Evolutionary conservation across 2,888 invertebrate species (phyloP).

Genomic region (Leptinotarsa peninsularis): DNA sequence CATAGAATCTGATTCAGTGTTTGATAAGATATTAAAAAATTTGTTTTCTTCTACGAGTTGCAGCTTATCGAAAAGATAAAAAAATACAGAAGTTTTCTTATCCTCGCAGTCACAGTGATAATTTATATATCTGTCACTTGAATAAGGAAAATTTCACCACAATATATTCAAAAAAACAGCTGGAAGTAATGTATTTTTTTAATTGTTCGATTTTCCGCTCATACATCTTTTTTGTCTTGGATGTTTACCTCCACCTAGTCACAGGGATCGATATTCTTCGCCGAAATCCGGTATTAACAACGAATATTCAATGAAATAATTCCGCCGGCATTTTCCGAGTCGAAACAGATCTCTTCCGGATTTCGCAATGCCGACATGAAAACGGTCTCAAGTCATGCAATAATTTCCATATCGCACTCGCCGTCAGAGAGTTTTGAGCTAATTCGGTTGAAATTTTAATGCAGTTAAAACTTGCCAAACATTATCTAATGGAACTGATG

Average conservation of each 20-base stretch:
- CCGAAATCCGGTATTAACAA: neutral
- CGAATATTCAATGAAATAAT: neutral
- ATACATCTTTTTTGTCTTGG: too few species aligned
- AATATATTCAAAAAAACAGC: too few species aligned
- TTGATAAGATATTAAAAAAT: too few species aligned
- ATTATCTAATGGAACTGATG: constrained; percentile 35
- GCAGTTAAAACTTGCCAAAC: constrained; percentile 31
- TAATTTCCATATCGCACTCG: constrained; percentile 16
- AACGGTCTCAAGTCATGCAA: constrained; percentile 10
- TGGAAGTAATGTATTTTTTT: too few species aligned
- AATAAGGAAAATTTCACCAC: too few species aligned
- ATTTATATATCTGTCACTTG: too few species aligned
- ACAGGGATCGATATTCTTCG: neutral
- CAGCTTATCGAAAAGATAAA: too few species aligned
- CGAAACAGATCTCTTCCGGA: constrained; percentile 11
- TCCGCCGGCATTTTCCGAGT: neutral
- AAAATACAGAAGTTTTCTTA: too few species aligned
- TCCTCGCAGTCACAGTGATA: too few species aligned
- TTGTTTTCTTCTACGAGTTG: too few species aligned
- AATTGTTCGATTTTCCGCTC: too few species aligned
- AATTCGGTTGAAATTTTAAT: constrained; percentile 32
- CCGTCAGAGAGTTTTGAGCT: constrained; percentile 23
- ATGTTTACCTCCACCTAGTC: neutral
- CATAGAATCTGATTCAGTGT: too few species aligned
- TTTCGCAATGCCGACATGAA: neutral